phyloP scores from a whole-genome alignment of 23 tunicate species.

The Diplosoma virens region DNA sequence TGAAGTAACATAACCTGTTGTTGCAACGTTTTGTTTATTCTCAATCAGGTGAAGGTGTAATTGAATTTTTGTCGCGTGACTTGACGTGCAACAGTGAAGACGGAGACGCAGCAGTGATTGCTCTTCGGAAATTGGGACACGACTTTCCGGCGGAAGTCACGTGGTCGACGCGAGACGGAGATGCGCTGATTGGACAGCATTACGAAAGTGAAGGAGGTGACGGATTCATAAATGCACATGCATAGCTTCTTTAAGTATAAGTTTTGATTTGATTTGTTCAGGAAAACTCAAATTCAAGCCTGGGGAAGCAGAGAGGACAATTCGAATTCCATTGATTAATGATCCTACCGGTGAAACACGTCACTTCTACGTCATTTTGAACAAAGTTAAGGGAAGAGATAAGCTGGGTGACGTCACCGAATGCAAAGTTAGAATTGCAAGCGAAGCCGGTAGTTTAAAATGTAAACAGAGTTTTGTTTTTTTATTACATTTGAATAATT shows the following conservation, averaged over 20 bases:
- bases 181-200: slow-evolving; percentile 56
- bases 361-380: slow-evolving; percentile 58
- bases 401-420: slow-evolving; percentile 52
- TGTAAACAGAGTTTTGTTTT: not conserved
- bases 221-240: not conserved
- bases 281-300: slow-evolving; percentile 83
- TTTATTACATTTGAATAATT: not conserved
- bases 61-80: slow-evolving; percentile 70
- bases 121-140: slow-evolving; percentile 60
- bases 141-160: slow-evolving; percentile 77
- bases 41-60: slow-evolving; percentile 80
- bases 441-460: slow-evolving; percentile 78
- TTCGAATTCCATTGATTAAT: slow-evolving; percentile 68
- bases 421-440: slow-evolving; percentile 57
- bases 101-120: slow-evolving; percentile 74
- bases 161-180: slow-evolving; percentile 66
- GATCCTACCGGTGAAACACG: slow-evolving; percentile 91
- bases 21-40: too few species aligned
- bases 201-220: slow-evolving; percentile 60
- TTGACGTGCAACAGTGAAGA: slow-evolving; percentile 78
- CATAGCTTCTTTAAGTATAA: not conserved
- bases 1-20: too few species aligned
- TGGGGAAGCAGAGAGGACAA: slow-evolving; percentile 75
- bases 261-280: not conserved
- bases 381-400: slow-evolving; percentile 78